Evolutionary conservation across 2,888 invertebrate species (phyloP).

Genomic region (Synergus laeviventris): DNA sequence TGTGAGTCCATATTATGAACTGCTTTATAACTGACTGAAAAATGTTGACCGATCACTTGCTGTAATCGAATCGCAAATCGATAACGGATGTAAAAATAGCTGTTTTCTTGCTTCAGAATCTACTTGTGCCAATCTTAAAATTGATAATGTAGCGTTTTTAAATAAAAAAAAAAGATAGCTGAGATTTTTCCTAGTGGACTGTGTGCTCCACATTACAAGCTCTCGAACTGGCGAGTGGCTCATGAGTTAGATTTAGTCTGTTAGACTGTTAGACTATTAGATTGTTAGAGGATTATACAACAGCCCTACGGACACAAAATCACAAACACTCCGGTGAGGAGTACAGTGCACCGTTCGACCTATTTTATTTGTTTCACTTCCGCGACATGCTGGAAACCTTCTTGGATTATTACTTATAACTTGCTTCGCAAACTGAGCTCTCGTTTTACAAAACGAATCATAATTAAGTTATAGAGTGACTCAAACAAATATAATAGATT

Average conservation of each 20-base stretch:
- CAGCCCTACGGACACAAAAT: not conserved
- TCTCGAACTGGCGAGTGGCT: conserved; percentile 17
- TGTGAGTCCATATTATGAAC: too few species aligned
- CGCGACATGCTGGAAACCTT: conserved; percentile 17
- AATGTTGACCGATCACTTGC: not conserved
- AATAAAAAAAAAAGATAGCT: not conserved
- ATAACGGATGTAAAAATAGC: not conserved
- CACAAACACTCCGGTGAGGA: conserved; percentile 26
- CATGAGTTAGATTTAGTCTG: conserved; percentile 6
- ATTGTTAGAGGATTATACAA: conserved; percentile 15
- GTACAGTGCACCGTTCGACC: conserved; percentile 21
- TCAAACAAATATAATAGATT: too few species aligned
- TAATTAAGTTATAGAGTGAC: conserved; percentile 4
- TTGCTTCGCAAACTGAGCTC: not conserved
- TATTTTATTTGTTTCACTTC: conserved; percentile 33
- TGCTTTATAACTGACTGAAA: not conserved
- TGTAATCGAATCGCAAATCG: not conserved
- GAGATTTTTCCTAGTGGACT: not conserved
- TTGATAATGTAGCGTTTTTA: not conserved
- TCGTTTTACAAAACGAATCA: conserved; percentile 16
- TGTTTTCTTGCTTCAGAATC: not conserved
- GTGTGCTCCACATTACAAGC: not conserved
- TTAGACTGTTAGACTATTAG: not conserved
- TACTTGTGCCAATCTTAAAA: not conserved
- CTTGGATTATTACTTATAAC: conserved; percentile 27